Evolutionary conservation across 2,113 vertebrate genomes (phyloP), one percentile per base, ranked within the genome.

Genomic region (Centrocercus urophasianus): DNA sequence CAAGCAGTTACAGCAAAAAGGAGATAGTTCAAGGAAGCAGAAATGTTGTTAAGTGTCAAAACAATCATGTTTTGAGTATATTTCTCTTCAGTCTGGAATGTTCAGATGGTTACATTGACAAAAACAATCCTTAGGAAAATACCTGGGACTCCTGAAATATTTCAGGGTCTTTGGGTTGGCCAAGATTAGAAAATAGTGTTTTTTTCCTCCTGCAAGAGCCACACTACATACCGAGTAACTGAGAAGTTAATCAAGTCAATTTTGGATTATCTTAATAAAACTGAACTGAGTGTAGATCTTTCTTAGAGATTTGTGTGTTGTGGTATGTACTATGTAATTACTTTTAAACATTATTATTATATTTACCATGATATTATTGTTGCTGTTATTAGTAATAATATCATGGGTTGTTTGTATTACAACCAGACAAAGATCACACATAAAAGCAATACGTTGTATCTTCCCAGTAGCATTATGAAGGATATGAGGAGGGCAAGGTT

Each of bases 341-440:
- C 60, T 86, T 96, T 85, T 65, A 72, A 79, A 27, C 11, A 71
- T 92, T 78, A 61, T 74, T 94, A 24, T 67, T 89, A 16, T 75
- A 85, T 93, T 93, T 87, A 85, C 40, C 6, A 27, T 69, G 13
- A 60, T 91, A 65, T 84, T 84, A 64, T 64, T 94, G 88, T 82
- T 88, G 71, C 40, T 95, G 74, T 86, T 92, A 75, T 79, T 93
- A 94, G 52, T 60, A 78, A 90, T 92, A 90, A 60, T 60, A 78
- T 74, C 27, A 24, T 77, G 47, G 5, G 5, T 16, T 10, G 4
- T 54, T 88, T 94, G 47, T 92, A 71, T 86, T 88, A 86, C 65
- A 84, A 78, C 66, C 15, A 92, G 76, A 95, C 69, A 95, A 90
- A 86, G 61, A 94, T 96, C 47, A 60, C 38, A 69, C 6, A 66